Evolutionary conservation across 1,140 invertebrate species (phyloP).

Genomic region (Achroia grisella): DNA sequence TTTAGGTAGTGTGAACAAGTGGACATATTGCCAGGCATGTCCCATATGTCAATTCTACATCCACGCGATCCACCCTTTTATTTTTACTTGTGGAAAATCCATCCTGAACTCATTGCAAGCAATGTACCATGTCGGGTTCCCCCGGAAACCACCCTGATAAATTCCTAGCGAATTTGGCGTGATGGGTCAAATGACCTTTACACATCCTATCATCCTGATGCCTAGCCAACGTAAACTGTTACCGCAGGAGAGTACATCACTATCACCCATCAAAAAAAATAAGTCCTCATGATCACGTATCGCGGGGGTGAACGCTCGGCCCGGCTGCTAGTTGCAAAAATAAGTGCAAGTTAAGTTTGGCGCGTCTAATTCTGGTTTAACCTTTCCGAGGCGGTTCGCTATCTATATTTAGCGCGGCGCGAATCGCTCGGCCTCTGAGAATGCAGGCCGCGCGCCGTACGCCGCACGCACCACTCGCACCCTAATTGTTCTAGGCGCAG

Average conservation of each 20-base stretch:
- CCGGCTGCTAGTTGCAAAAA: conserved; percentile 31
- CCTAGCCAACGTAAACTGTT: background rate
- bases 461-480: background rate
- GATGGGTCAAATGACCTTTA: no score
- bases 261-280: background rate
- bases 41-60: no score
- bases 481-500: no score
- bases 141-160: no score
- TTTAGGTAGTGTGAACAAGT: no score
- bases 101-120: no score
- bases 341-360: conserved; percentile 62
- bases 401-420: conserved; percentile 36
- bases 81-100: no score
- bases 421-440: conserved; percentile 22
- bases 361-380: conserved; percentile 49
- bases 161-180: no score
- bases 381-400: conserved; percentile 46
- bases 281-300: background rate
- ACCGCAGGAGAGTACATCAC: conserved; percentile 18
- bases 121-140: no score
- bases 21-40: no score
- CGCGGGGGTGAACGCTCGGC: conserved; percentile 20
- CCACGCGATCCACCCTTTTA: no score
- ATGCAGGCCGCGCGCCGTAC: conserved; percentile 32
- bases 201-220: no score